phyloP scores from a whole-genome alignment of 2,888 invertebrate genomes.

The Nemapogon koenigi region DNA sequence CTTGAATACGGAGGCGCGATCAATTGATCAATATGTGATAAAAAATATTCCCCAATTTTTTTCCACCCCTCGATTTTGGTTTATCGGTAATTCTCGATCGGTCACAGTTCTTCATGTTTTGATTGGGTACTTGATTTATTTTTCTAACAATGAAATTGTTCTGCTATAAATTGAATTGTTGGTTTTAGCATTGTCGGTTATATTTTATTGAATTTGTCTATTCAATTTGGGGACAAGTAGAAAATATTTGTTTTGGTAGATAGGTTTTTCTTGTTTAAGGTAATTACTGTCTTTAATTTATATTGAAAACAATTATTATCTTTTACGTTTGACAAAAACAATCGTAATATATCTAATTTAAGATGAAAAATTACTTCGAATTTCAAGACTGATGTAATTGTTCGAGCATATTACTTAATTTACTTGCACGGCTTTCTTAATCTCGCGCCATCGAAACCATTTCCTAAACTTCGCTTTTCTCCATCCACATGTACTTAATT shows the following conservation, averaged over 20 bases:
- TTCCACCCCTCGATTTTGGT: slow-evolving; percentile 41
- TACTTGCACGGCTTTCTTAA: slow-evolving; percentile 9
- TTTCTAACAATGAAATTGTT: slow-evolving; percentile 12
- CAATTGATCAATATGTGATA: slow-evolving; percentile 50
- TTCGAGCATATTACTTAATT: slow-evolving; percentile 10
- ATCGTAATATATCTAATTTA: too few relatives aligned
- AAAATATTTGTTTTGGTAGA: too few relatives aligned
- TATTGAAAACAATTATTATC: too few relatives aligned
- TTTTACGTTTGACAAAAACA: too few relatives aligned
- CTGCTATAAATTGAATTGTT: slow-evolving; percentile 7
- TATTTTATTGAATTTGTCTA: slow-evolving; percentile 6
- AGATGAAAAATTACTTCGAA: slow-evolving; percentile 1
- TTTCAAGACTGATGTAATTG: too few relatives aligned
- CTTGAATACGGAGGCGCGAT: slow-evolving; percentile 56
- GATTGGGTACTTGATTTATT: slow-evolving; percentile 36
- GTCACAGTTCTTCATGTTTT: slow-evolving; percentile 33
- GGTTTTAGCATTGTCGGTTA: slow-evolving; percentile 3
- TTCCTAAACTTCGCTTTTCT: slow-evolving; percentile 18
- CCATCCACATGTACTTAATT: slow-evolving; percentile 53
- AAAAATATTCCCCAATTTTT: slow-evolving; percentile 38
- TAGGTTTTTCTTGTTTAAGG: too few relatives aligned
- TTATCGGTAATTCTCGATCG: slow-evolving; percentile 34
- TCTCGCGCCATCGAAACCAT: slow-evolving; percentile 16
- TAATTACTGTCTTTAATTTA: too few relatives aligned
- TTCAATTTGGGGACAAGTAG: too few relatives aligned